Evolutionary conservation across 2,113 vertebrate species (phyloP), one percentile per base, ranked within the genome.

Genomic region (Rhinoderma darwinii): DNA sequence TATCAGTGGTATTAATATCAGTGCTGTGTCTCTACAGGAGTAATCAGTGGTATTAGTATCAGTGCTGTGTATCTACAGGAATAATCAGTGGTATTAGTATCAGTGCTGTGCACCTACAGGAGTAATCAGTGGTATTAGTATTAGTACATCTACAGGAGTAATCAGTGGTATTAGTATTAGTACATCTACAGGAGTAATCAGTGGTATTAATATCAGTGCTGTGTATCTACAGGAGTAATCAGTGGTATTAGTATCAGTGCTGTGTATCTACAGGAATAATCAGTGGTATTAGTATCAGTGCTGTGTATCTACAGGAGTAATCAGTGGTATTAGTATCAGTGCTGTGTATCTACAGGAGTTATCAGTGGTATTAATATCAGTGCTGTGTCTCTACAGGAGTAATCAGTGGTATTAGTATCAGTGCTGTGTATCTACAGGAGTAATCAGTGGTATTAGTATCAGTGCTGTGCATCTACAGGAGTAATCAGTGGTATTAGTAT

Each of bases 1-100:
- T 1, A 30, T 78, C 0, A 20, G 47, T 12, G 4, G 11, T 5
- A 56, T 30, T 20, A 4, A 14, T 27, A 25, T 6, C 1, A 5
- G 22, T n/a, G n/a, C n/a, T n/a, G n/a, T 25, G 25, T 6, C 11
- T 2, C 20, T 85, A 94, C 93, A 81, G 44, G 94, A 93, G 0
- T 88, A 11, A 43, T 76, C 7, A 11, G 10, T 3, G 1, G 2
- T 35, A 22, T 39, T n/a, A n/a, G n/a, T n/a, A n/a, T n/a, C n/a
- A n/a, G n/a, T n/a, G n/a, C n/a, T n/a, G n/a, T n/a, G 89, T 92
- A 89, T 94, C 92, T 3, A 2, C 0, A 1, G 92, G 91, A 0
- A 0, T 70, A 0, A n/a, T 74, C 8, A 25, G 22, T 2, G 10
- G 10, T 2, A 41, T 76, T 3, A 27, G 74, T n/a, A 27, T 41